Conservation (phyloP, 2,888 invertebrate genomes). For the Watsonalla cultraria region DNA sequence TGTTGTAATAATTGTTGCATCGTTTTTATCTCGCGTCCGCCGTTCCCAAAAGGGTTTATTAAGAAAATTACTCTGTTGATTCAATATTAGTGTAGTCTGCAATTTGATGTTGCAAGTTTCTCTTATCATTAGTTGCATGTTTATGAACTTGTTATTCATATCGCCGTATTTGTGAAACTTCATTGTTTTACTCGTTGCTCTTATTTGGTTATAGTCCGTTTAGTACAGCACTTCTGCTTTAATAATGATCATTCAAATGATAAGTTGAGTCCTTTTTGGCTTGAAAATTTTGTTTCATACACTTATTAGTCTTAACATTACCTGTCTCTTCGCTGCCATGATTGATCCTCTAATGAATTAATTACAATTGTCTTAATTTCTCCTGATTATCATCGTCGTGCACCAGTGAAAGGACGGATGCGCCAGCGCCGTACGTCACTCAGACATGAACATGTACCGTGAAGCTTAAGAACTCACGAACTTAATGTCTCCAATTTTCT, state of each 20-base stretch:
- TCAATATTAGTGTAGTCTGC: neutral
- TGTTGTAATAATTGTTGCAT: conserved; percentile 6
- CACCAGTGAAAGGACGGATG: conserved; percentile 29
- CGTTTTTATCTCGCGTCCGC: neutral
- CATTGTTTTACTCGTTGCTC: too few relatives aligned
- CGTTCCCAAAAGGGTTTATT: neutral
- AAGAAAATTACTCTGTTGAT: neutral
- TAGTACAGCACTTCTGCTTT: too few relatives aligned
- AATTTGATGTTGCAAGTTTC: neutral
- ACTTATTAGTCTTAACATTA: too few relatives aligned
- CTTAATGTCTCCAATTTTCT: conserved; percentile 8
- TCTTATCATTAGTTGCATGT: neutral
- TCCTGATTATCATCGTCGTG: conserved; percentile 7
- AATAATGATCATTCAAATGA: too few relatives aligned
- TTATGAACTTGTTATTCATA: neutral
- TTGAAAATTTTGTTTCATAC: too few relatives aligned
- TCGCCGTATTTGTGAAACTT: too few relatives aligned
- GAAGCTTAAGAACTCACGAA: conserved; percentile 23
- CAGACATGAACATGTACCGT: conserved; percentile 23
- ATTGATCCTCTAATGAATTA: neutral
- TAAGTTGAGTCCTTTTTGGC: too few relatives aligned
- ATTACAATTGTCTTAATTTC: neutral
- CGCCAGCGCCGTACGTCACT: conserved; percentile 21
- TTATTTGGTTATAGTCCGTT: too few relatives aligned
- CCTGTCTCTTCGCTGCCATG: too few relatives aligned